Base-by-base conservation (phyloP, 2,113 vertebrate genomes). In the Xenopus borealis region DNA sequence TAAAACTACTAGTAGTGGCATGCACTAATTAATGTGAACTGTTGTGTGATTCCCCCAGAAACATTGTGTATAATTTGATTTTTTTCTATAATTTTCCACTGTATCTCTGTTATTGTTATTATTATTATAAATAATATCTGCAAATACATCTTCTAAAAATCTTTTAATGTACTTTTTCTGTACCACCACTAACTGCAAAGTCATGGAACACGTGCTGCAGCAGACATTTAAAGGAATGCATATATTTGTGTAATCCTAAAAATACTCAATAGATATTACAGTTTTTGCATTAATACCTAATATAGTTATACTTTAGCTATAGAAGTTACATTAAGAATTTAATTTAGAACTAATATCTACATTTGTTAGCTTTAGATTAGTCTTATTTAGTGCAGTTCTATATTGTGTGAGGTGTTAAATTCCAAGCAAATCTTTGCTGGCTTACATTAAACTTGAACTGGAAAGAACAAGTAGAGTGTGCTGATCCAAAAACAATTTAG, bases 11-110 rank as follows among this genome's bases (percentile, higher is more conserved):
- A 20, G 19, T 50, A 13, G 1, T 33, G 12, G 10, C 40, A 64
- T 17, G 45, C 66, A 52, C 19, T 67, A 67, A 67, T 67, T 67
- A 67, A 52, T 50, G 45, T 67, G 16, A 66, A 66, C 33, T 18
- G 17, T 19, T 11, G 1, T 66, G 63, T 50, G 5, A 7, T 67
- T 16, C 33, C 33, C 14, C 9, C 17, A 40, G 33, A 40, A 40
- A 3, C 33, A 40, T 40, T 40, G 33, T 40, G 33, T 40, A 46
- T 40, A 6, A 33, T 33, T 33, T 40, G 3, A 40, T 40, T 9
- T 40, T 40, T 40, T 40, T 40, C 1, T 40, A 40, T 40, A 27
- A 2, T 18, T 18, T 61, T 20, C 10, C 18, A 19, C 58, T 40
- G 33, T 40, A 40, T 40, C 3, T 40, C 33, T 9, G 7, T 40